phyloP scores from a whole-genome alignment of 2,888 invertebrate species.

The Rutpela maculata region DNA sequence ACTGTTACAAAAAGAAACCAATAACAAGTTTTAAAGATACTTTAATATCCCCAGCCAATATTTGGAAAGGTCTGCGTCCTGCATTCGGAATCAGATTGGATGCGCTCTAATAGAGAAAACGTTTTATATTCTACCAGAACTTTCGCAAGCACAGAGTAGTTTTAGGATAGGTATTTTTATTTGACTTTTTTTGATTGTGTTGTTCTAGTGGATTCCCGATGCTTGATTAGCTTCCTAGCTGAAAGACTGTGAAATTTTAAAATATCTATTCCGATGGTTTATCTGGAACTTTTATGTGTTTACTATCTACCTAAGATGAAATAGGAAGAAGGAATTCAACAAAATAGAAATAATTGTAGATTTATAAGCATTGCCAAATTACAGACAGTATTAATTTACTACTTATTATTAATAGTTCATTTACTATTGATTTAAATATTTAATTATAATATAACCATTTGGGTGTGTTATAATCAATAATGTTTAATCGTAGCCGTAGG shows the following conservation, averaged over 20 bases:
- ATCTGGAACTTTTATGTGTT: too few relatives aligned
- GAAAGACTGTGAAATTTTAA: constrained; percentile 12
- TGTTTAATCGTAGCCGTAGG: too few relatives aligned
- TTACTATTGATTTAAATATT: too few relatives aligned
- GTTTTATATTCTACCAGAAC: constrained; percentile 57
- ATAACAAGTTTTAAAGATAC: constrained; percentile 59
- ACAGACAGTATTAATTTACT: too few relatives aligned
- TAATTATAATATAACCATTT: too few relatives aligned
- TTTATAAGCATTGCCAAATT: too few relatives aligned
- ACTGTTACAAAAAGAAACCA: constrained; percentile 46
- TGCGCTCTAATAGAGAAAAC: constrained; percentile 56
- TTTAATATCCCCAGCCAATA: constrained; percentile 58
- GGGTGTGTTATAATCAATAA: too few relatives aligned
- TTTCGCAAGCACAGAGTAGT: constrained; percentile 48
- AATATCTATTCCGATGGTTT: neutral
- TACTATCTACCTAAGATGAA: too few relatives aligned
- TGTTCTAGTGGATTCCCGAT: constrained; percentile 30
- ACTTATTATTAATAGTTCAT: too few relatives aligned
- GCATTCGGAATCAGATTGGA: constrained; percentile 56
- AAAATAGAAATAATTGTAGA: too few relatives aligned
- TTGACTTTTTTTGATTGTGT: constrained; percentile 46
- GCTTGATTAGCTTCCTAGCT: constrained; percentile 1
- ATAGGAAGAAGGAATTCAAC: too few relatives aligned
- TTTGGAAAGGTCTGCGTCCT: constrained; percentile 57
- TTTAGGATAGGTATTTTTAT: constrained; percentile 39